Base-by-base conservation (phyloP, 2,797 vertebrate species). In the Phylloscopus collybita region DNA sequence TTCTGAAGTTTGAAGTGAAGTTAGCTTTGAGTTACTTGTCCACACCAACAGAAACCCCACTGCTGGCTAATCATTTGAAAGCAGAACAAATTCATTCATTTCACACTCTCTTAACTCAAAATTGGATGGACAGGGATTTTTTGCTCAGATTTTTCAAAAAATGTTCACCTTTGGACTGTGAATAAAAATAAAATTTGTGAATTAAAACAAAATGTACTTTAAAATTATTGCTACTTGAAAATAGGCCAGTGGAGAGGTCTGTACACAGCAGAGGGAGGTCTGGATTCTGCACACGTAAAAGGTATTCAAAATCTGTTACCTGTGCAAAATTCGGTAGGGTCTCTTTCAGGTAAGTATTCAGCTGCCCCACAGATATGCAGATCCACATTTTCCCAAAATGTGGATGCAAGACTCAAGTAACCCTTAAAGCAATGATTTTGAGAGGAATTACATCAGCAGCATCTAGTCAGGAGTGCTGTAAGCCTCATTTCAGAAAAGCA, bases 1-100 rank as follows among this genome's bases (percentile, higher is more conserved):
- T 88, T 75, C 8, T 56, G 57, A 96, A 95, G 73, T 86, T 88
- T 78, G 70, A 80, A 94, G 66, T 87, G 70, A 73, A 56, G 25
- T 72, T 91, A 89, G 54, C 85, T 93, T 93, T 66, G 74, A 87
- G 38, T 90, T 96, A 95, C 92, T 94, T 94, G 80, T 53, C 61
- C 88, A 85, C 27, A 60, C 47, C 67, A 85, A 81, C 34, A 95
- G 78, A 96, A 96, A 86, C 5, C 22, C 32, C 32, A 78, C 42
- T 91, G 45, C 51, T 80, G 71, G 38, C 67, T 94, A 92, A 94
- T 90, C 94, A 95, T 78, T 89, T 96, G 86, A 96, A 95, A 89
- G 91, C 89, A 94, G 91, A 96, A 94, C 78, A 90, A 95, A 96
- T 88, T 72, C 40, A 86, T 95, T 89, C 49, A 88, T 96, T 95